Base-by-base conservation (phyloP, 2,888 invertebrate species). In the Acrobasis consociella region DNA sequence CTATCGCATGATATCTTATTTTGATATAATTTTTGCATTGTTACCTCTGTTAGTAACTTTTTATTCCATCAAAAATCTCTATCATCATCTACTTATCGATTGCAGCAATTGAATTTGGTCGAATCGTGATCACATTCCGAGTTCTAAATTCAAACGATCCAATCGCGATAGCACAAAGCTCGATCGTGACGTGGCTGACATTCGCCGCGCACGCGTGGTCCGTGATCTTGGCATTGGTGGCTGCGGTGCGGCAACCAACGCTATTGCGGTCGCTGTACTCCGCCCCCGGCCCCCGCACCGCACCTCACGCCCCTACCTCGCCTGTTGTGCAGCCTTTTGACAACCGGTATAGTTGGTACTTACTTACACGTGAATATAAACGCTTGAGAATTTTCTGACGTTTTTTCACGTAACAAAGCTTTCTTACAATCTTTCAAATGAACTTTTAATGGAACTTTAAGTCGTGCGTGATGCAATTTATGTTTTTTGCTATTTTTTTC, bases 211-310 rank as follows among this genome's bases (percentile, higher is more conserved):
- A 84, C 83, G 85, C 87, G 84, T 88, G 82, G 90, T 84, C 93
- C 93, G 90, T 93, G 94, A 93, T 93, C 93, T 94, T 94, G 94
- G 93, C 93, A 93, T 91, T 93, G 93, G 85, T 86, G 83, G 87
- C 83, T 83, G 86, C 73, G 80, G 79, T 77, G 80, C 82, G 82
- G 83, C 83, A 80, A 81, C 80, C 80, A 79, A 67, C 78, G 81
- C 80, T 87, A 89, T 90, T 87, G 91, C 91, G 90, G 91, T 90
- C 90, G 91, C 85, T 90, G 91, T 91, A 92, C 91, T 83, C 90
- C 75, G 72, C 71, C 74, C 73, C 75, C 72, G 70, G 72, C 75
- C 75, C n/a, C 75, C 78, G 67, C 74, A 53, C 74, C 56, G 68
- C 71, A 70, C 65, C 65, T 63, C 66, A 69, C 71, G 64, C 69